Conservation (phyloP, 1,140 invertebrate genomes). For the Caenorhabditis inopinata region DNA sequence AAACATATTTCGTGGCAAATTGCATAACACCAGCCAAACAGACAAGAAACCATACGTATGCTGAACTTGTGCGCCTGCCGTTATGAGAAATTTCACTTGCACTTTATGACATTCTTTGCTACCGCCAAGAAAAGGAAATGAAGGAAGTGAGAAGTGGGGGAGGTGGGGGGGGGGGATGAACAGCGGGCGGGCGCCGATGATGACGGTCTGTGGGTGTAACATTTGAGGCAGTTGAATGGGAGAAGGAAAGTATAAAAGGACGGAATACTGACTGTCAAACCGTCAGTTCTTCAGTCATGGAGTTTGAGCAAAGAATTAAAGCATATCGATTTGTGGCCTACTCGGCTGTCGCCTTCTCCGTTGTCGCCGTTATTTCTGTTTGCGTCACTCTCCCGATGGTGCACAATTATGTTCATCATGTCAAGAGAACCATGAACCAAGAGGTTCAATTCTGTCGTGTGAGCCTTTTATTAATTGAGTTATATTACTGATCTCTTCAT, state of each 20-base stretch:
- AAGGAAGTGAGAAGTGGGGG: background rate
- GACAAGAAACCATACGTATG: background rate
- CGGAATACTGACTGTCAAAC: background rate
- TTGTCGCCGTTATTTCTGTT: conserved; percentile 44
- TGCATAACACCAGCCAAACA: background rate
- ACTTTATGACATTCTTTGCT: conserved; percentile 19
- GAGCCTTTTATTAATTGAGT: background rate
- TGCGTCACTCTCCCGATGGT: conserved; percentile 46
- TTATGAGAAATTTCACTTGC: conserved; percentile 31
- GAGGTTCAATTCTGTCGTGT: conserved; percentile 33
- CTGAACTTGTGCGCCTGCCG: background rate
- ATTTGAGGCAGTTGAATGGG: background rate
- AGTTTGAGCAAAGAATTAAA: conserved; percentile 10
- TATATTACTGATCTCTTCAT: background rate
- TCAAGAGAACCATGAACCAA: conserved; percentile 29
- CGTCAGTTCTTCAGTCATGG: background rate
- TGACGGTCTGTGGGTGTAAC: background rate
- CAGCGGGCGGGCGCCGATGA: background rate
- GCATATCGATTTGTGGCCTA: conserved; percentile 45
- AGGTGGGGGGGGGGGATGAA: background rate
- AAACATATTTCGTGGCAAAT: conserved; percentile 7
- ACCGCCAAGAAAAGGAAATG: conserved; percentile 26
- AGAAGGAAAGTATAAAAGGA: background rate
- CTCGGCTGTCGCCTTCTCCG: conserved; percentile 45
- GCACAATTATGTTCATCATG: conserved; percentile 43